These are phyloP conservation scores for Corythaixoides concolor DNA, from an alignment of 2,113 vertebrate species.

Conservation along the genomic window DNA sequence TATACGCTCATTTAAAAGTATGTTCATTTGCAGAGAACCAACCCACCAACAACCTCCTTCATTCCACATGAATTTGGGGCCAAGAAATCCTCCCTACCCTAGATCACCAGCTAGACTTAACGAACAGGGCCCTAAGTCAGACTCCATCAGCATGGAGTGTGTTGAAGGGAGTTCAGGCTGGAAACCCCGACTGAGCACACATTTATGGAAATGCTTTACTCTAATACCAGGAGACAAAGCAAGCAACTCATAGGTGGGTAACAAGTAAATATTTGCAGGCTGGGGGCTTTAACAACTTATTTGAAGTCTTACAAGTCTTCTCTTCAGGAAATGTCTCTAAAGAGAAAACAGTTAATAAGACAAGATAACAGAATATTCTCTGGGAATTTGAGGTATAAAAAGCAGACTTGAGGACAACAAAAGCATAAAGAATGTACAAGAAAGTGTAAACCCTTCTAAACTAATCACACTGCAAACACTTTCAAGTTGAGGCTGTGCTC, in stretches of 20 bases:
- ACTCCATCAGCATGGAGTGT: not conserved
- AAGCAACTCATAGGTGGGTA: not conserved
- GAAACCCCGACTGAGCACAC: not conserved
- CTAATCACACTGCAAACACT: not conserved
- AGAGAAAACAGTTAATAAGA: not conserved
- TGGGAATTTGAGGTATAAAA: not conserved
- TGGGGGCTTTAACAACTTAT: not conserved
- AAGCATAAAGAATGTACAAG: not conserved
- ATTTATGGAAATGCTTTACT: not conserved
- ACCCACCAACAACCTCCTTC: not conserved
- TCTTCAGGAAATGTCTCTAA: not conserved
- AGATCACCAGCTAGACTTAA: not conserved
- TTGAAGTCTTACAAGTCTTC: not conserved
- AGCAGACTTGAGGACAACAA: not conserved
- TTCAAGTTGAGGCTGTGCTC: not conserved
- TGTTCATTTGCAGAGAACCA: rapidly evolving
- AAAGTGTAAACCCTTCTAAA: not conserved
- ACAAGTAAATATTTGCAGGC: not conserved
- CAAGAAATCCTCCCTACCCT: not conserved
- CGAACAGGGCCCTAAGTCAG: not conserved
- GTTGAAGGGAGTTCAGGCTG: not conserved
- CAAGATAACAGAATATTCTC: not conserved
- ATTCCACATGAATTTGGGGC: not conserved
- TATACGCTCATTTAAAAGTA: not conserved
- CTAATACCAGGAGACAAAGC: not conserved